phyloP scores from a whole-genome alignment of 2,797 vertebrate genomes.

The Diplodus sargus region DNA sequence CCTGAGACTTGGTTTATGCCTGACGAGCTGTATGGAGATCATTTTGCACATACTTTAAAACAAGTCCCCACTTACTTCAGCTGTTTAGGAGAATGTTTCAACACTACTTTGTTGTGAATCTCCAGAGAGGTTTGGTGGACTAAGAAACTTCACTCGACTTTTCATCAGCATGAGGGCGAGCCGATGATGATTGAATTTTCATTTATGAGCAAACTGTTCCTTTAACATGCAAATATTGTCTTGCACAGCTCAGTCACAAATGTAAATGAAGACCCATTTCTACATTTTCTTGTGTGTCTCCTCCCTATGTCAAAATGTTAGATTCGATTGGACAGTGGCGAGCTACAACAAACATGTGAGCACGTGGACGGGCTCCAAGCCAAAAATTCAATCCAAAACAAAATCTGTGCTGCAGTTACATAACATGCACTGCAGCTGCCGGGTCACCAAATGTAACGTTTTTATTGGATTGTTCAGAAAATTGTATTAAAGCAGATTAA shows the following conservation, averaged over 20 bases:
- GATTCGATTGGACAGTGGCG: background rate
- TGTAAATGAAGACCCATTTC: background rate
- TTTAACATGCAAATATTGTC: background rate
- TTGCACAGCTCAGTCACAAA: background rate
- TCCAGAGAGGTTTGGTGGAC: too few species aligned
- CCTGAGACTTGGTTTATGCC: too few species aligned
- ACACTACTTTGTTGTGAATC: too few species aligned
- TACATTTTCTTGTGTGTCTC: background rate
- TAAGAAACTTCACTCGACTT: too few species aligned
- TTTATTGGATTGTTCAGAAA: conserved; percentile 8
- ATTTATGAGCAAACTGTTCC: too few species aligned
- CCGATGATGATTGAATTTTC: too few species aligned
- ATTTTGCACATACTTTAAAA: too few species aligned
- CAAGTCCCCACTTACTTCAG: too few species aligned
- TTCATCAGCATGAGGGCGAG: too few species aligned
- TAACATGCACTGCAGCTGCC: conserved; percentile 35
- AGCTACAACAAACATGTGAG: background rate
- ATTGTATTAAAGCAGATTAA: conserved; percentile 40
- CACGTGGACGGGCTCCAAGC: conserved; percentile 6
- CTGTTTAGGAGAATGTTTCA: too few species aligned
- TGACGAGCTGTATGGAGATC: too few species aligned
- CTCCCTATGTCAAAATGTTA: background rate
- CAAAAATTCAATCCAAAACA: conserved; percentile 34
- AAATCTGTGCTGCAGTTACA: conserved; percentile 37
- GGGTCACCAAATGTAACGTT: conserved; percentile 16